Evolutionary conservation across 2,113 vertebrate genomes (phyloP).

Genomic region (Oreamnos americanus): DNA sequence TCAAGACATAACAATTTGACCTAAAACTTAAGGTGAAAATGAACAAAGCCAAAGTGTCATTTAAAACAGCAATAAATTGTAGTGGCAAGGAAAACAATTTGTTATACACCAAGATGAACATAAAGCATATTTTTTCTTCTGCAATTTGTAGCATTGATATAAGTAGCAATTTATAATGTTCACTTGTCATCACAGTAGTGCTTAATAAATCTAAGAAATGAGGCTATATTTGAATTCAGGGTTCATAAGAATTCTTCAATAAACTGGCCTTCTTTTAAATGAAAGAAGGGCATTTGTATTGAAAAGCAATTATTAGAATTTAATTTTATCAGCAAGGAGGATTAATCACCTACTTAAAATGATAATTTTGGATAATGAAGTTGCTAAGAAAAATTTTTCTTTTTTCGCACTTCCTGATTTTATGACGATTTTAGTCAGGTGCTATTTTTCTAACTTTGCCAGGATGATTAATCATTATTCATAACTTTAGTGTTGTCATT

Average conservation of each 20-base stretch:
- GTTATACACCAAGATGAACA: constrained; percentile 44
- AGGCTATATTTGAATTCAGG: constrained; percentile 27
- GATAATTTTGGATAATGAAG: constrained; percentile 36
- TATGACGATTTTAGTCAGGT: constrained; percentile 38
- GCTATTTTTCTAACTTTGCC: neutral
- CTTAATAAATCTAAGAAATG: constrained; percentile 62
- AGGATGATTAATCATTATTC: neutral
- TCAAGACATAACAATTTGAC: constrained; percentile 34
- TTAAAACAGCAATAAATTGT: constrained; percentile 32
- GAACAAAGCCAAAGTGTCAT: constrained; percentile 55
- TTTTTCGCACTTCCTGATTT: neutral
- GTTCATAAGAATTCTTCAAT: neutral
- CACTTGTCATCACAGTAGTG: neutral
- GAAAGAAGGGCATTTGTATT: constrained; percentile 19
- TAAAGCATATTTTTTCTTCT: neutral
- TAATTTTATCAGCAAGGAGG: constrained; percentile 50
- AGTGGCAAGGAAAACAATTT: constrained; percentile 36
- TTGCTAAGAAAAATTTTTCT: neutral
- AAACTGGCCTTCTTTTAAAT: constrained; percentile 24
- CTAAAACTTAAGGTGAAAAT: constrained; percentile 6
- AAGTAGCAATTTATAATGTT: constrained; percentile 35
- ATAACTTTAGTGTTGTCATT: neutral
- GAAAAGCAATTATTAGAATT: constrained; percentile 64
- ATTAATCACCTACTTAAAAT: constrained; percentile 39
- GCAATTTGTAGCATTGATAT: neutral